Evolutionary conservation across 2,113 vertebrate genomes (phyloP).

Genomic region (Pomatorhinus ruficollis): DNA sequence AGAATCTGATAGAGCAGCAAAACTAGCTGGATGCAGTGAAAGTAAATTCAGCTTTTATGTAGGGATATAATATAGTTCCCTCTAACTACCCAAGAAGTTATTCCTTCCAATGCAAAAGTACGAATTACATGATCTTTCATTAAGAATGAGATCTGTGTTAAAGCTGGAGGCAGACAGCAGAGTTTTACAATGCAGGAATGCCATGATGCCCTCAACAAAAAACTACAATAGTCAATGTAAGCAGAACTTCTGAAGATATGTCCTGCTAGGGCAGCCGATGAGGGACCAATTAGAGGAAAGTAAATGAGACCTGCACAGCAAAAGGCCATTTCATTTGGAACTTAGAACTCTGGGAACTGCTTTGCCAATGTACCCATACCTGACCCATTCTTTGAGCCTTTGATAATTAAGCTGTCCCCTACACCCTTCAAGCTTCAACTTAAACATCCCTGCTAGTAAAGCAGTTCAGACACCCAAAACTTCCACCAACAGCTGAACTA

Average conservation of each 20-base stretch:
- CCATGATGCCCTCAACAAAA: not conserved
- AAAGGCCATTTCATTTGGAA: not conserved
- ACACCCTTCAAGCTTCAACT: not conserved
- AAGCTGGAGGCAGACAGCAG: not conserved
- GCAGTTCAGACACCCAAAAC: not conserved
- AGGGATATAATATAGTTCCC: not conserved
- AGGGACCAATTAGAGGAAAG: constrained; percentile 12
- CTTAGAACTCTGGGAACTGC: not conserved
- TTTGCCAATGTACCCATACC: not conserved
- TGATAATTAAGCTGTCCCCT: not conserved
- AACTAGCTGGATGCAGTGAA: not conserved
- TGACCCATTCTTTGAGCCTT: not conserved
- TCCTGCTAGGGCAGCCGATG: not conserved
- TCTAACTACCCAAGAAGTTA: not conserved
- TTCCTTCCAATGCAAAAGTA: not conserved
- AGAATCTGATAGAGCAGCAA: not conserved
- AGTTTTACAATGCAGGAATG: not conserved
- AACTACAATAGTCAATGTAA: not conserved
- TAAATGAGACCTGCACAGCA: not conserved
- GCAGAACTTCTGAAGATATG: not conserved
- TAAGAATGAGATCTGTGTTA: not conserved
- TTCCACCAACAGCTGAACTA: not conserved
- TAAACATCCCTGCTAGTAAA: not conserved
- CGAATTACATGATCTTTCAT: not conserved
- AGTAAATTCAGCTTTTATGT: not conserved